These are phyloP conservation scores for Harpalus rubripes DNA, from an alignment of 2,888 invertebrate genomes.

Conservation along the genomic window DNA sequence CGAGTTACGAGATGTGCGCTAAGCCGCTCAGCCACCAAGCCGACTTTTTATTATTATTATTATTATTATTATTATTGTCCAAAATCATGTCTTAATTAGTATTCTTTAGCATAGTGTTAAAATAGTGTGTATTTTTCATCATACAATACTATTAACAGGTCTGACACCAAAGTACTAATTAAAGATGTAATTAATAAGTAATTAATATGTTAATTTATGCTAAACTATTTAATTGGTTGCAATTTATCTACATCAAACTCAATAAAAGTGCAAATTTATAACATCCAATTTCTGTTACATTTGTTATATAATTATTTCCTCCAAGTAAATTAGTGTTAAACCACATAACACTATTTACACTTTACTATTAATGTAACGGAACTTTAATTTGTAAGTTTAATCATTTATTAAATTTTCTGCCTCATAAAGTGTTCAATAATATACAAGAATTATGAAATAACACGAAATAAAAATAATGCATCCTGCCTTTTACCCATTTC, in stretches of 20 bases:
- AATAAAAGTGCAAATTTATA: slow-evolving; percentile 36
- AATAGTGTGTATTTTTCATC: background rate
- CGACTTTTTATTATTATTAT: no score
- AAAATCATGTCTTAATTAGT: background rate
- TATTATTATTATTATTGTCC: no score
- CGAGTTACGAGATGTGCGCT: no score
- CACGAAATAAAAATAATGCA: background rate
- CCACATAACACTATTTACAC: background rate
- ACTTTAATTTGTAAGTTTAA: background rate
- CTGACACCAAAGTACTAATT: background rate
- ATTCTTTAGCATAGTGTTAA: background rate
- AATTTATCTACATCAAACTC: slow-evolving; percentile 34
- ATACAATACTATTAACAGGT: background rate
- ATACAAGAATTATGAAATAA: background rate
- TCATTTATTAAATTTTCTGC: background rate
- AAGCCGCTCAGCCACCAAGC: no score
- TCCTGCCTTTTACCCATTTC: background rate
- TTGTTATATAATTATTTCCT: slow-evolving; percentile 23
- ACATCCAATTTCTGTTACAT: slow-evolving; percentile 10
- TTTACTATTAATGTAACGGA: background rate
- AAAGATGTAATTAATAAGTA: slow-evolving; percentile 29
- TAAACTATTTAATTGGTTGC: slow-evolving; percentile 43
- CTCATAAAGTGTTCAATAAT: background rate
- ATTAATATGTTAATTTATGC: slow-evolving; percentile 43
- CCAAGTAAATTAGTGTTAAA: background rate